Evolutionary conservation across 2,113 vertebrate species (phyloP).

Genomic region (Ceyx melanurus): DNA sequence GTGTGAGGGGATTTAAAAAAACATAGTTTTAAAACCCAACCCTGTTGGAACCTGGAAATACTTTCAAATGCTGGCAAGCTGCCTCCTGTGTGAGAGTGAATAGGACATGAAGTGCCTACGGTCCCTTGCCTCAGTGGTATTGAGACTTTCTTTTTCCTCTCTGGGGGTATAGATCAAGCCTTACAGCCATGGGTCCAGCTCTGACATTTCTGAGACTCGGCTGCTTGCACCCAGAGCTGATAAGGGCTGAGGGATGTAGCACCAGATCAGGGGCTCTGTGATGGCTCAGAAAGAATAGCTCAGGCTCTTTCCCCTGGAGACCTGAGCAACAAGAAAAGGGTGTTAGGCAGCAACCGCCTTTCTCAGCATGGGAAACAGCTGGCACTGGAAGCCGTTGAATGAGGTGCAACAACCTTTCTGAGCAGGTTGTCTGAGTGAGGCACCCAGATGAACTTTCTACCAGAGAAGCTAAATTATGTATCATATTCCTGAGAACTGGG

Average conservation of each 20-base stretch:
- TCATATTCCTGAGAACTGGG: background rate
- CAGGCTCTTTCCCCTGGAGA: background rate
- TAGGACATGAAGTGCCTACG: background rate
- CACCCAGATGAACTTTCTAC: background rate
- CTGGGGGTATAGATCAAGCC: background rate
- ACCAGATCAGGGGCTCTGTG: background rate
- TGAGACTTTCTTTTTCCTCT: background rate
- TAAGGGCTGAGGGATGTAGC: background rate
- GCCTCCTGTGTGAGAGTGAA: background rate
- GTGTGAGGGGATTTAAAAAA: background rate
- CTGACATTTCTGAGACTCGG: accelerated
- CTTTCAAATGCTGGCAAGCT: background rate
- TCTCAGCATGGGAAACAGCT: background rate
- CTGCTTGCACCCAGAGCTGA: background rate
- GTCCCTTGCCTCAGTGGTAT: background rate
- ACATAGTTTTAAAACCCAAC: background rate
- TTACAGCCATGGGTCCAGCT: background rate
- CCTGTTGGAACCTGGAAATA: background rate
- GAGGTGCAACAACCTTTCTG: background rate
- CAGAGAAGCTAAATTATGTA: background rate
- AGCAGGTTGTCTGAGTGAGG: background rate
- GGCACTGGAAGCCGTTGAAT: background rate
- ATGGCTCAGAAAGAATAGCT: background rate
- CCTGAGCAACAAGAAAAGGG: background rate
- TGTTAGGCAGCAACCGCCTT: background rate